Conservation (phyloP, 2,888 invertebrate genomes). For the Melieria picta region DNA sequence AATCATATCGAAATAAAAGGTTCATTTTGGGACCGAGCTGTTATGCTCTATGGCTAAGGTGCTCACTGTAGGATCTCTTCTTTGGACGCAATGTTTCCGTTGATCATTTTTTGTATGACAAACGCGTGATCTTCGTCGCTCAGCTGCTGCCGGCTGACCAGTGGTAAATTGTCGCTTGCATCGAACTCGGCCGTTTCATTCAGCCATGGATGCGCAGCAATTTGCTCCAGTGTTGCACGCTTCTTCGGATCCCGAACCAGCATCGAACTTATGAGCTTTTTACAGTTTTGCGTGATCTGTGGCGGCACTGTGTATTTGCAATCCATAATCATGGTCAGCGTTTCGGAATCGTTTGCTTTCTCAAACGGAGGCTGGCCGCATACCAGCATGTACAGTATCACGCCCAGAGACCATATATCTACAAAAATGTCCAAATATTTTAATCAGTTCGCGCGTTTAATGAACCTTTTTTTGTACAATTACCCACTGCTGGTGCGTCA, state of each 20-base stretch:
- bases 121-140: constrained; percentile 90
- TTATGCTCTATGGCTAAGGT: constrained; percentile 1
- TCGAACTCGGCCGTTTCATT: constrained; percentile 66
- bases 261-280: constrained; percentile 92
- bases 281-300: constrained; percentile 87
- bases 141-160: constrained; percentile 89
- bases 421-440: constrained; percentile 48
- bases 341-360: constrained; percentile 99
- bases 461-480: constrained; percentile 42
- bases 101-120: constrained; percentile 95
- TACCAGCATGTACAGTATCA: constrained; percentile 98
- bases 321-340: constrained; percentile 99
- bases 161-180: constrained; percentile 74
- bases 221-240: constrained; percentile 87
- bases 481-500: constrained; percentile 97
- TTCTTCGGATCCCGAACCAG: constrained; percentile 92
- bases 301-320: constrained; percentile 95
- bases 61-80: constrained; percentile 91
- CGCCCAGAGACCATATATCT: constrained; percentile 99
- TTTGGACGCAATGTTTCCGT: constrained; percentile 92
- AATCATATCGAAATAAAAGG: constrained; percentile 11
- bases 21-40: constrained; percentile 19
- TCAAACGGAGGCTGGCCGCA: constrained; percentile 98
- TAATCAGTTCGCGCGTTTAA: background rate
- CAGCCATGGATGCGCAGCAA: constrained; percentile 88